Percentiles rank a stretch among this genome's conserved stretches.
Evolutionary conservation across 2,888 invertebrate species (phyloP).

Genomic region (Lamellibrachia satsuma): DNA sequence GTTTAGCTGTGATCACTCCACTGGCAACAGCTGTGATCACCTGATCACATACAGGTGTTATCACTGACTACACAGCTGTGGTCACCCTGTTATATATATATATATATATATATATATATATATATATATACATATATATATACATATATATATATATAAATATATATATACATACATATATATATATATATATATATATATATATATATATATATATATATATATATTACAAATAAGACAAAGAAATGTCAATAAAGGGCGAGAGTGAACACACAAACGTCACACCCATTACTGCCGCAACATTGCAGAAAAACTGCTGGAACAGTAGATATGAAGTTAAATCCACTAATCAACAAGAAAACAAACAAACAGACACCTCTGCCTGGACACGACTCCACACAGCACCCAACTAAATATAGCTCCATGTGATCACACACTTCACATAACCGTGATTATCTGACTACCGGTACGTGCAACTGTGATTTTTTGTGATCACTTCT

Average conservation of each 20-base stretch:
- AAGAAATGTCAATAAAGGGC: not conserved
- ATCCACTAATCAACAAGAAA: conserved; percentile 3
- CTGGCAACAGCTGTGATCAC: not conserved
- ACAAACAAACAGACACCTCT: not conserved
- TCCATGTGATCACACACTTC: too few relatives aligned
- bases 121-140: not conserved
- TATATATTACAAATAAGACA: not conserved
- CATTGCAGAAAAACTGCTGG: not conserved
- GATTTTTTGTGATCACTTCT: too few relatives aligned
- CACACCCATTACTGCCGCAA: not conserved
- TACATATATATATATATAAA: not conserved
- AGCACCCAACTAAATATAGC: not conserved
- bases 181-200: not conserved
- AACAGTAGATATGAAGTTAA: not conserved
- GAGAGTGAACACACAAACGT: not conserved
- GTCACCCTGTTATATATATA: not conserved
- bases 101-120: not conserved
- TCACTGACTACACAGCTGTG: not conserved
- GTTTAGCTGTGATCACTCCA: not conserved
- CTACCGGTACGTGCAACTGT: too few relatives aligned
- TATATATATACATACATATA: not conserved
- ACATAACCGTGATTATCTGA: too few relatives aligned
- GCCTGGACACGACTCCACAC: not conserved
- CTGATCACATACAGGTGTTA: too few relatives aligned
- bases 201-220: not conserved